Base-by-base conservation (phyloP, 2,113 vertebrate genomes). In the Mobula birostris region DNA sequence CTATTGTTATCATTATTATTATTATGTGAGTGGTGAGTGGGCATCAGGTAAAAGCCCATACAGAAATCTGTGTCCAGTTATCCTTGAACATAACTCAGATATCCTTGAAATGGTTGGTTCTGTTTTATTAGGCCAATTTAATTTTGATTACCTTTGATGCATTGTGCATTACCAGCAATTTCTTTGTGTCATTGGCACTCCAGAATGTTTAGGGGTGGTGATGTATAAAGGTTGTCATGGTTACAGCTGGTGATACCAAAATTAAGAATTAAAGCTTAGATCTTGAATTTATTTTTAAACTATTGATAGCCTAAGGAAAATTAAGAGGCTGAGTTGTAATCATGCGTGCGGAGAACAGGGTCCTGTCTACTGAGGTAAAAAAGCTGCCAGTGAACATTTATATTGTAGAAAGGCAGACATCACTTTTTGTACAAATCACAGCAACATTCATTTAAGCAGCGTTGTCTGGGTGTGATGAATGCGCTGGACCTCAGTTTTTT, bases 161-260 rank as follows among this genome's bases (percentile, higher is more conserved):
- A 68, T 90, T n/a, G 63, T 36, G 85, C 61, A 90, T 7, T 68
- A 61, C 85, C 61, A 88, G 85, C 29, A 90, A 90, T 90, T 66
- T 68, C 85, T 36, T 36, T 90, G 61, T 32, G 66, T 90, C 68
- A n/a, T 90, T 17, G 61, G 32, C 85, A 90, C 61, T 90, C 85
- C 61, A 90, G 61, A 90, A 90, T 90, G 85, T 63, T 90, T 3
- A 32, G 61, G 85, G 85, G 85, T 17, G 85, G 85, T 90, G 85
- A 66, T 90, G 85, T 90, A 90, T 66, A 90, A 90, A 90, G 85
- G 85, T 90, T 90, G 85, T 61, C 66, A 90, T 90, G 85, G 85
- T 90, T 90, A 90, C 85, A 66, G 61, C 85, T 66, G 85, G 14
- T 36, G 61, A 29, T 66, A 68, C 29, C 14, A 17, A 90, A 90